Evolutionary conservation across 2,888 invertebrate species (phyloP).

Genomic region (Argyra leucocephala): DNA sequence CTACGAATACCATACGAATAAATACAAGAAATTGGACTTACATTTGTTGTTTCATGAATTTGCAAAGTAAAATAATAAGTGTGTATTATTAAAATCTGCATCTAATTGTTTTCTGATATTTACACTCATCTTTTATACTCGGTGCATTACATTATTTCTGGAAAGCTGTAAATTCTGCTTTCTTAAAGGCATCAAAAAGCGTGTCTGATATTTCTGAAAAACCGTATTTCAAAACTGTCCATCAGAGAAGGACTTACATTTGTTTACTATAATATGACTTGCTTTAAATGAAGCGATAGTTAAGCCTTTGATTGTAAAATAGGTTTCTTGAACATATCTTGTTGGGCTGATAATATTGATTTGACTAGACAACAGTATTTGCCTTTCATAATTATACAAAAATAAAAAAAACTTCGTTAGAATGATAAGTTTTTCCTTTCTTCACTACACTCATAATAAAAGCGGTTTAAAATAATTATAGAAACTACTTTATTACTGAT

Average conservation of each 20-base stretch:
- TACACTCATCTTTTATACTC: no score
- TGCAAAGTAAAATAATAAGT: no score
- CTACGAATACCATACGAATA: no score
- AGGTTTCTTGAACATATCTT: slow-evolving; percentile 1
- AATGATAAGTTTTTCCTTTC: slow-evolving; percentile 3
- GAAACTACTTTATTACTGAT: not conserved
- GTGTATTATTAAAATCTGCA: no score
- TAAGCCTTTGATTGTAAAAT: not conserved
- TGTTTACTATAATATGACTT: slow-evolving; percentile 22
- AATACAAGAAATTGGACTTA: no score
- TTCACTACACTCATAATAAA: slow-evolving; percentile 1
- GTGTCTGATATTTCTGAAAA: no score
- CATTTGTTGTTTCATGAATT: no score
- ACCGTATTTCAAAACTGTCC: no score
- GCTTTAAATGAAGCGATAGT: slow-evolving; percentile 17
- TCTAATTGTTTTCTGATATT: no score
- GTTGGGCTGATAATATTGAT: not conserved
- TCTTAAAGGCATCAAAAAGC: no score
- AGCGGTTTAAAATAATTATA: not conserved
- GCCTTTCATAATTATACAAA: not conserved
- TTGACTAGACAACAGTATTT: slow-evolving; percentile 1
- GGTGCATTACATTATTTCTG: no score
- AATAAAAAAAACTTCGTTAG: not conserved
- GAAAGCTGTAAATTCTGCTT: no score
- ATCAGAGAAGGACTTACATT: slow-evolving; percentile 27